Evolutionary conservation across 92 coral and sea anemone genomes (phyloP), one percentile per base, ranked within the genome.

Genomic region (Phenganax subtilis): DNA sequence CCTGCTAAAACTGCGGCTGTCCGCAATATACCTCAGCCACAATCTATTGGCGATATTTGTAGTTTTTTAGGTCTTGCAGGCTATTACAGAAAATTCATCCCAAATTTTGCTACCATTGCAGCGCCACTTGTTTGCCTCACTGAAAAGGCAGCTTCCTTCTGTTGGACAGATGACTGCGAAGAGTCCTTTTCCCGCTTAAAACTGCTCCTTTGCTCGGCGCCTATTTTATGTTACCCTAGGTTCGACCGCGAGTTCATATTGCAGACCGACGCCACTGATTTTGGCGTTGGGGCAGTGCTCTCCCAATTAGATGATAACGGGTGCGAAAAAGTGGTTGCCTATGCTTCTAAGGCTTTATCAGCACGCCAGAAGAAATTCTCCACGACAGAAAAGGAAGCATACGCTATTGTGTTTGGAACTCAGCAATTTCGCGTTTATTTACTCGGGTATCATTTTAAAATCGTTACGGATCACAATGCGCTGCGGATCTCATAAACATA

Each of bases 281-380:
- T 47, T 44, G 81, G 88, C 6, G 47, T 85, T 28, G 85, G 84
- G 11, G 85, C 81, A 1, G 60, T 85, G 8, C 25, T 80, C 0
- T 85, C 88, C 15, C 88, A 85, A 75, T 16, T 78, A 10, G 88
- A 85, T 30, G 80, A 85, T 37, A 64, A 80, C 31, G 81, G 88
- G 0, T 8, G 44, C 11, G 88, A 70, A 25, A 57, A 53, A 20
- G 72, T 65, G 14, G 66, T 85, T 5, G 84, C 85, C n/a, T 85
- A 78, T 71, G 84, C 73, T 25, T 69, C 74, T 80, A 66, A 67
- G 54, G 37, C 62, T 14, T 77, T 85, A 6, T 78, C 80, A 20
- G 69, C 29, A 0, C 25, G 25, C 25, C 25, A 20, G 25, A 20
- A 20, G 25, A 20, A 20, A 20, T 20, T 20, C 25, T 20, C 25